These are phyloP conservation scores for Manacus vitellinus DNA, from an alignment of 2,113 vertebrate species.

Conservation along the genomic window DNA sequence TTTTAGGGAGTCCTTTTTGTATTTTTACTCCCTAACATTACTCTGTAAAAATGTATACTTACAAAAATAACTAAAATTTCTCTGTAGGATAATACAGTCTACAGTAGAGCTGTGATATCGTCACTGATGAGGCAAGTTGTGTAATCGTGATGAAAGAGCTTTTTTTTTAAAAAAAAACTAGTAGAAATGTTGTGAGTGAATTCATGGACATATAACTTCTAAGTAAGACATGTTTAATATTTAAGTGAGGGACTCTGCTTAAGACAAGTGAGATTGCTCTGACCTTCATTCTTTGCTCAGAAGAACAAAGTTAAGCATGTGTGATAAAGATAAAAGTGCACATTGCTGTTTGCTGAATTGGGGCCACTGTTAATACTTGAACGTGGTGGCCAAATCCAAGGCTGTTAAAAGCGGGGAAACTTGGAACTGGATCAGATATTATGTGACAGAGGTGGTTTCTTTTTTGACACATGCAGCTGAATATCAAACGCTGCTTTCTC, in stretches of 20 bases:
- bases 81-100: not conserved
- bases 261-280: not conserved
- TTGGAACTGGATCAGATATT: not conserved
- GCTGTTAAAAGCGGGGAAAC: not conserved
- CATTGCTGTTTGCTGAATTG: not conserved
- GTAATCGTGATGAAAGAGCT: not conserved
- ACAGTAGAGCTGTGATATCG: not conserved
- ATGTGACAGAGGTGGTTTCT: not conserved
- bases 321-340: not conserved
- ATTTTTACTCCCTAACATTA: not conserved
- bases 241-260: not conserved
- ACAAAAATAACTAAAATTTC: not conserved
- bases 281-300: constrained; percentile 41
- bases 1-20: not conserved
- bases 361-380: not conserved
- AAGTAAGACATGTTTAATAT: not conserved
- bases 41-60: not conserved
- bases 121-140: not conserved
- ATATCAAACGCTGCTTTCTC: not conserved
- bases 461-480: not conserved
- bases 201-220: not conserved
- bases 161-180: not conserved
- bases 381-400: not conserved
- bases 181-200: not conserved
- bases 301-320: not conserved